Base-by-base conservation (phyloP, 2,888 invertebrate genomes). In the Falcaria lacertinaria region DNA sequence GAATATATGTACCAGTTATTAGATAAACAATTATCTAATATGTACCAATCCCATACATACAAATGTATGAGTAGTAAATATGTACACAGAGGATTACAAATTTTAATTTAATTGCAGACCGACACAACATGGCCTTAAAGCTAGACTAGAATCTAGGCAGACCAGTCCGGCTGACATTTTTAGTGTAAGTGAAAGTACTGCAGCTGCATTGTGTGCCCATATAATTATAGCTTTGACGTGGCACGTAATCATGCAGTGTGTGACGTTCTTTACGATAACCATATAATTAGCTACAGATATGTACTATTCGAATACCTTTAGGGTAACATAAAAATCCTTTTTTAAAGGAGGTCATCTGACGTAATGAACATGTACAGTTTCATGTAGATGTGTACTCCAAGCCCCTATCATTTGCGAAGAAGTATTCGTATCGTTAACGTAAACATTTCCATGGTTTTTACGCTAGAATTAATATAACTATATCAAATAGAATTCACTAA, bases 131-230 rank as follows among this genome's bases (percentile, higher is more conserved):
- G 37, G 22, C 37, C 37, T 37, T 37, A n/a, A 15, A 37, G 6
- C 11, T 28, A 13, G 37, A 16, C 15, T 22, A 13, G 8, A 25
- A 25, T 22, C 41, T 34, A 41, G 41, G 33, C 34, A 15, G 34
- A 14, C 41, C 15, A 34, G 41, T 41, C 7, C 22, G 15, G 14
- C 40, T 39, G 39, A 39, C 39, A 39, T 33, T 13, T 39, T 39
- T n/a, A n/a, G 39, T 13, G 13, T 8, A 33, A 19, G 35, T 35
- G 34, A 41, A 41, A 34, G 41, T 41, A 34, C 15, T 19, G 34
- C 32, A 28, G 16, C n/a, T n/a, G n/a, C 28, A 35, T 16, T 35
- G 37, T 22, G 2, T 14, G 37, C 25, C n/a, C n/a, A 8, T 22
- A 14, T 37, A 37, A 37, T 37, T 11, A 25, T 25, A 22, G 22